Base-by-base conservation (phyloP, 2,113 vertebrate genomes). In the Ivindomyrus marchei region DNA sequence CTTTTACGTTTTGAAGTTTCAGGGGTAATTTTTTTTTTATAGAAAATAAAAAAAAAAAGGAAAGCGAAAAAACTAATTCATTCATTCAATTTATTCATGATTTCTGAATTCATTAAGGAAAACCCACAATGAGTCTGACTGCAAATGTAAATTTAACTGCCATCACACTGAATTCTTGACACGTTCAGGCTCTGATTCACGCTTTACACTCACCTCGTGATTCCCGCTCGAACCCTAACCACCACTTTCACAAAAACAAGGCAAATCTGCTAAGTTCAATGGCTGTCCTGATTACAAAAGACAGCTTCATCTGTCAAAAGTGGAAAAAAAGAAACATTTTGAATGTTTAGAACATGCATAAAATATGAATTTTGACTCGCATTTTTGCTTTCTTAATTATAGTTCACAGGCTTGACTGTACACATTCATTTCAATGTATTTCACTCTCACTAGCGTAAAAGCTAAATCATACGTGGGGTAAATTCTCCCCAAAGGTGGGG, bases 11-110 rank as follows among this genome's bases (percentile, higher is more conserved):
- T 80, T 36, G 74, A 80, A 80, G 74, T 80, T 80, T 80, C 36
- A 8, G 74, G 36, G 13, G 17, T 8, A 80, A 8, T 42, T 56
- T 36, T 39, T 58, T 39, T 21, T 53, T 53, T 7, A 56, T 56
- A 21, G 19, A 56, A 21, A 56, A 56, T 53, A 4, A 21, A 1
- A 53, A 53, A 53, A 50, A 17, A 77, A 39, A 3, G 9, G 5
- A 39, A 70, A 70, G 3, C 1, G 0, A 42, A 15, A 21, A 84
- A n/a, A n/a, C 45, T 49, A 85, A 85, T 85, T 85, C 52, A 56
- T 56, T 56, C 53, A 56, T 56, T 56, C 53, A 56, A 56, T 56
- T 88, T 88, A 80, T 24, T 46, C 88, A 88, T 88, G 36, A 42
- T 80, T 42, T 80, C 36, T 80, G 74, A 80, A 77, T 19, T 80